phyloP scores from a whole-genome alignment of 2,888 invertebrate species.

The Cheilosia scutellata region DNA sequence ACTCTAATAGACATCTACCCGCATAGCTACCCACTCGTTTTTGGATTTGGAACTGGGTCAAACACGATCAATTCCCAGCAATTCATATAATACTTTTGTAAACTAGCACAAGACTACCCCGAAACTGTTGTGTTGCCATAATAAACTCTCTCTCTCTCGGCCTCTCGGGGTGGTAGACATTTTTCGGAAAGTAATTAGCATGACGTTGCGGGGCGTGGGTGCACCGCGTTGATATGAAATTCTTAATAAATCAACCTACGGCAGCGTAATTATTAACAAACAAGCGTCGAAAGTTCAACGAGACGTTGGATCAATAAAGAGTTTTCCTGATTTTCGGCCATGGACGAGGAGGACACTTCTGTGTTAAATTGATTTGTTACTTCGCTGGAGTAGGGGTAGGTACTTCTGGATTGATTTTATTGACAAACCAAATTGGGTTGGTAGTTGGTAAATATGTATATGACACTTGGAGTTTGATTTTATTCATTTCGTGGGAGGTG shows the following conservation, averaged over 20 bases:
- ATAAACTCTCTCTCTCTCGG: background rate
- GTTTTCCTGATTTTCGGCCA: too few species aligned
- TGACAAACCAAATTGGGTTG: too few species aligned
- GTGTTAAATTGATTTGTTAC: too few species aligned
- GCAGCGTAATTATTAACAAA: constrained; percentile 33
- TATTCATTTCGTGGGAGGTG: too few species aligned
- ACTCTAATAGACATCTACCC: background rate
- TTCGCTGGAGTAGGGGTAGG: too few species aligned
- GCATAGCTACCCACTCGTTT: constrained; percentile 21
- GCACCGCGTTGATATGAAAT: constrained; percentile 6
- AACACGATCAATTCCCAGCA: constrained; percentile 35
- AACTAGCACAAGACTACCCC: background rate
- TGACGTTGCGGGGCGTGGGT: constrained; percentile 15
- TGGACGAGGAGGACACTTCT: too few species aligned
- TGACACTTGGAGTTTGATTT: too few species aligned
- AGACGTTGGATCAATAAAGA: constrained; percentile 29
- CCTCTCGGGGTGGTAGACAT: background rate
- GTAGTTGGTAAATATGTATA: too few species aligned
- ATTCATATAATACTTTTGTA: background rate
- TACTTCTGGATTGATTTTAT: too few species aligned
- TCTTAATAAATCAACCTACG: constrained; percentile 35
- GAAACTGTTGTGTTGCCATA: constrained; percentile 28
- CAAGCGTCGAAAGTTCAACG: constrained; percentile 13
- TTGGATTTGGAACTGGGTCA: constrained; percentile 28
- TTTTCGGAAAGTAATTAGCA: constrained; percentile 19